These are phyloP conservation scores for Achlya flavicornis DNA, from an alignment of 2,888 invertebrate genomes.

Conservation along the genomic window DNA sequence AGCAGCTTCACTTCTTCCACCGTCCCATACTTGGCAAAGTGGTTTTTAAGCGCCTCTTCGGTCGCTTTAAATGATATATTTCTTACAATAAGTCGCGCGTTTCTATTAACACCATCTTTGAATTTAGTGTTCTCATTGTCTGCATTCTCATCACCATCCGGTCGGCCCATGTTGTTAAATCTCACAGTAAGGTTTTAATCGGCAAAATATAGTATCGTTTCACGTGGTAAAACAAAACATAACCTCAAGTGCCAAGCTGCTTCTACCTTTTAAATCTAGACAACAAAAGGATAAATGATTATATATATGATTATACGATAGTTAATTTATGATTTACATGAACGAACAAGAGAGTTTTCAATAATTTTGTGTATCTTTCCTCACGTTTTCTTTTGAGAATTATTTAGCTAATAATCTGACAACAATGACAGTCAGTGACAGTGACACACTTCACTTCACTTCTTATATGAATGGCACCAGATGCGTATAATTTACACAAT, in stretches of 20 bases:
- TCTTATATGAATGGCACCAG: too few relatives aligned
- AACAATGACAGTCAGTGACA: too few relatives aligned
- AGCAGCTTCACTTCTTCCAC: constrained; percentile 90
- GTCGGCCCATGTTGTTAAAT: constrained; percentile 42
- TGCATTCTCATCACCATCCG: constrained; percentile 42
- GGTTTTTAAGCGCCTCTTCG: constrained; percentile 86
- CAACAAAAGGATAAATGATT: too few relatives aligned
- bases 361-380: too few relatives aligned
- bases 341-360: too few relatives aligned
- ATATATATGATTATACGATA: too few relatives aligned
- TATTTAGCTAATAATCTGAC: too few relatives aligned
- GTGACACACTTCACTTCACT: too few relatives aligned
- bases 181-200: constrained; percentile 5
- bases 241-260: background rate
- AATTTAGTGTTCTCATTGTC: constrained; percentile 50
- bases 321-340: too few relatives aligned
- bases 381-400: too few relatives aligned
- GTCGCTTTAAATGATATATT: constrained; percentile 90
- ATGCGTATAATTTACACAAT: too few relatives aligned
- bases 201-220: constrained; percentile 23
- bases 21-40: constrained; percentile 90
- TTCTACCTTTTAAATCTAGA: too few relatives aligned
- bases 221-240: constrained; percentile 48
- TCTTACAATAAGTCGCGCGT: constrained; percentile 86
- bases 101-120: constrained; percentile 60